phyloP scores from a whole-genome alignment of 64 coral and sea anemone species.

The Montipora foliosa region DNA sequence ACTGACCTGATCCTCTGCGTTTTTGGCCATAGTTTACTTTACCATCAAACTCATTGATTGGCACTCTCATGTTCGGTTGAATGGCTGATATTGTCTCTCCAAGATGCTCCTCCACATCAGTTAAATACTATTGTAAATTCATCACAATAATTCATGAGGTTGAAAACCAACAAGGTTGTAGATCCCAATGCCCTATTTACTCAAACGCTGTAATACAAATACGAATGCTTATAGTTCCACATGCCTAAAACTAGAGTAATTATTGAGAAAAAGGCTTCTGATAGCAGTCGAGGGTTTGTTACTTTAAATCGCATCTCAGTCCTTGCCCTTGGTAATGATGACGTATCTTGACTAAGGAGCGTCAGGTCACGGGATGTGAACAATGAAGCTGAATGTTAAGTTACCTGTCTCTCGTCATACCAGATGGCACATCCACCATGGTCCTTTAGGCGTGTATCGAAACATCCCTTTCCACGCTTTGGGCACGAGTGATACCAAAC shows the following conservation, averaged over 20 bases:
- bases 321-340: no score
- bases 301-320: no score
- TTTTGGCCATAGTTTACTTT: conserved; percentile 94
- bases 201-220: no score
- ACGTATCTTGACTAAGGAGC: no score
- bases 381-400: neutral
- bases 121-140: conserved; percentile 68
- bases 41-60: conserved; percentile 91
- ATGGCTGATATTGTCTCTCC: conserved; percentile 80
- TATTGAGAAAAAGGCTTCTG: no score
- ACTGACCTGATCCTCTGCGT: conserved; percentile 61
- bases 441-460: conserved; percentile 83
- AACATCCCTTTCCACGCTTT: conserved; percentile 87
- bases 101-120: conserved; percentile 84
- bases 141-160: neutral
- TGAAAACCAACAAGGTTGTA: no score
- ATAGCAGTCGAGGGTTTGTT: no score
- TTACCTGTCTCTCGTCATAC: conserved; percentile 98
- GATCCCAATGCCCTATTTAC: no score
- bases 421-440: conserved; percentile 97
- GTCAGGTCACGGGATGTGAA: no score
- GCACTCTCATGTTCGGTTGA: conserved; percentile 77
- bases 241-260: no score
- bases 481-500: conserved; percentile 99
- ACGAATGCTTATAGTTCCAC: no score